These are phyloP conservation scores for Zygogramma bicolorata DNA, from an alignment of 2,888 invertebrate species.

Conservation along the genomic window DNA sequence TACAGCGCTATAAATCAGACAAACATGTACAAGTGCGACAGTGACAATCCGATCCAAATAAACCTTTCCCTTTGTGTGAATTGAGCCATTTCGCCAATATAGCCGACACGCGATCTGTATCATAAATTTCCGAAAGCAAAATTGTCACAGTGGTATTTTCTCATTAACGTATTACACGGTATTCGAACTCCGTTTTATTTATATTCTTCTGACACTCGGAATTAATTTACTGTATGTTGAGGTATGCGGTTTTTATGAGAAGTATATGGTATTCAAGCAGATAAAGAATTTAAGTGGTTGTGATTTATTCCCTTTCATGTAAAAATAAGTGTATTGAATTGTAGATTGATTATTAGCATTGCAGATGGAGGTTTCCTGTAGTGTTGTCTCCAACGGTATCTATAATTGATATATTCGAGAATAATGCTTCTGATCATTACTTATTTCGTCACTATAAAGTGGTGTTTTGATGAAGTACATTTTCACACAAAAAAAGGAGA, in stretches of 20 bases:
- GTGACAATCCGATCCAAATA: background rate
- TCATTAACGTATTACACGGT: slow-evolving; percentile 6
- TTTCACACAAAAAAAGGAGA: too few relatives aligned
- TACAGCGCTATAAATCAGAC: too few relatives aligned
- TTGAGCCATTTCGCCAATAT: background rate
- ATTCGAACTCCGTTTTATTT: slow-evolving; percentile 3
- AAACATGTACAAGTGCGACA: background rate
- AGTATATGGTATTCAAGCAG: background rate
- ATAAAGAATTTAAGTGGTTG: background rate
- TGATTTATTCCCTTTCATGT: background rate
- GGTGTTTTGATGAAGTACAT: too few relatives aligned
- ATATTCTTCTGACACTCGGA: slow-evolving; percentile 2
- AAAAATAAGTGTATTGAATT: slow-evolving; percentile 10
- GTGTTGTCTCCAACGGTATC: background rate
- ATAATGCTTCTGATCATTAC: too few relatives aligned
- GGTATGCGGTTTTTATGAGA: slow-evolving; percentile 1
- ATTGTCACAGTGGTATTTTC: background rate
- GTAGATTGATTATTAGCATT: background rate
- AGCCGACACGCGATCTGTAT: background rate
- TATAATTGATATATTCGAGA: too few relatives aligned
- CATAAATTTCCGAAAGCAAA: background rate
- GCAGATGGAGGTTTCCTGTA: background rate
- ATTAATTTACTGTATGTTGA: background rate
- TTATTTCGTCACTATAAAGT: too few relatives aligned
- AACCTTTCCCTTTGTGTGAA: background rate